phyloP scores from a whole-genome alignment of 1,140 invertebrate species.

The Hypsibius dujardini region DNA sequence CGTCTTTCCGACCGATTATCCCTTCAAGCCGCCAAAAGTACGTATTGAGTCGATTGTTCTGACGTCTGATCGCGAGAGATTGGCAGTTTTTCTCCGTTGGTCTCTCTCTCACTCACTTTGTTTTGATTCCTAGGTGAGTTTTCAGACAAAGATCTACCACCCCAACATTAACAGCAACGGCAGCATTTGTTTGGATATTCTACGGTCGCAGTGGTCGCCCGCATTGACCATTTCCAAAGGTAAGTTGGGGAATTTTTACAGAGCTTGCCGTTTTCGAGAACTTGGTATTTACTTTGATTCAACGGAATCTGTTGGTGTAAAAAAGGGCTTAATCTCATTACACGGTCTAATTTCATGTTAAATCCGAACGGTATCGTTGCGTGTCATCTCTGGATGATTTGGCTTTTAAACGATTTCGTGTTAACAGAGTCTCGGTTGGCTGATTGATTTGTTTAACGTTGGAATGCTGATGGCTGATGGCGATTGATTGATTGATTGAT shows the following conservation, averaged over 20 bases:
- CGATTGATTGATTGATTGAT: no score
- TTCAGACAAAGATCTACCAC: slow-evolving; percentile 98
- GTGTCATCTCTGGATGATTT: background rate
- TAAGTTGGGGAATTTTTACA: slow-evolving; percentile 30
- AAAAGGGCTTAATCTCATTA: no score
- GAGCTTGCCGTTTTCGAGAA: no score
- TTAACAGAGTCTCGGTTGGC: background rate
- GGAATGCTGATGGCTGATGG: no score
- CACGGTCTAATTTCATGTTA: no score
- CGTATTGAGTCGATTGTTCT: slow-evolving; percentile 17
- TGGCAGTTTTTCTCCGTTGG: no score
- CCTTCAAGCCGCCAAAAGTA: slow-evolving; percentile 95
- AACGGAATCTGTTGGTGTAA: no score
- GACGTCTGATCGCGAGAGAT: no score
- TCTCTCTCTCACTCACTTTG: background rate
- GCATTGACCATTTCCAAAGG: slow-evolving; percentile 99
- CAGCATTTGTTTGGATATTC: slow-evolving; percentile 97
- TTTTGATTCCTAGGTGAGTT: slow-evolving; percentile 31
- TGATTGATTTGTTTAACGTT: background rate
- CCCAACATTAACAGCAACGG: slow-evolving; percentile 99
- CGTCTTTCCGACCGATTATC: slow-evolving; percentile 98
- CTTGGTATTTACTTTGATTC: no score
- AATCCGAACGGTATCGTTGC: no score
- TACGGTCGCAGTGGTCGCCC: slow-evolving; percentile 95
- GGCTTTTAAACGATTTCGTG: background rate